These are phyloP conservation scores for Cyclophora punctaria DNA, from an alignment of 2,888 invertebrate genomes.

Conservation along the genomic window DNA sequence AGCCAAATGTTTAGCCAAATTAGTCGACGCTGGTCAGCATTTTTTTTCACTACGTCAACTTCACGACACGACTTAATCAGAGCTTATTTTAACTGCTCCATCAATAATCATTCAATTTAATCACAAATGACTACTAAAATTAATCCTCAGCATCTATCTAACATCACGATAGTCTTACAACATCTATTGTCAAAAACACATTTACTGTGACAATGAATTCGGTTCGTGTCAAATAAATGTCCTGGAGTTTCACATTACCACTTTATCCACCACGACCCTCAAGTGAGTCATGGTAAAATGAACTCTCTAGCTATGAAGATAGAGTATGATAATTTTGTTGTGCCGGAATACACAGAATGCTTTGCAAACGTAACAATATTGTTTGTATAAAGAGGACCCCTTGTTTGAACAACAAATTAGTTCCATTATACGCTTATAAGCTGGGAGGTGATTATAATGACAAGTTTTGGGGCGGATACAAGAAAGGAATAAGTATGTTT, in stretches of 20 bases:
- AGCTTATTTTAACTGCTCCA: neutral
- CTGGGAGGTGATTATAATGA: constrained; percentile 46
- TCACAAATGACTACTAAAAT: constrained; percentile 25
- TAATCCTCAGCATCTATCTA: constrained; percentile 42
- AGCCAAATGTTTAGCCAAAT: too few species aligned
- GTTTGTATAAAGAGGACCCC: constrained; percentile 59
- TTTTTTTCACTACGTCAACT: neutral
- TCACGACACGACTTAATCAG: constrained; percentile 1
- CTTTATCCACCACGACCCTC: neutral
- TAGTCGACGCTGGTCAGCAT: too few species aligned
- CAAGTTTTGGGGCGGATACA: constrained; percentile 32
- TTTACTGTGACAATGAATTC: constrained; percentile 52
- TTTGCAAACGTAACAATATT: constrained; percentile 38
- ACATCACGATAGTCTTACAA: constrained; percentile 48
- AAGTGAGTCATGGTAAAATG: constrained; percentile 12
- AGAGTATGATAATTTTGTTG: constrained; percentile 2
- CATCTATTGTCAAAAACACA: constrained; percentile 28
- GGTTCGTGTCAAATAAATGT: constrained; percentile 63
- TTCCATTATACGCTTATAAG: constrained; percentile 69
- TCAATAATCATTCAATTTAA: too few species aligned
- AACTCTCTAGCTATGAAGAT: constrained; percentile 10
- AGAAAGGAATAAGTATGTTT: constrained; percentile 13
- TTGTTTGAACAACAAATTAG: constrained; percentile 73
- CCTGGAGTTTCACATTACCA: constrained; percentile 44
- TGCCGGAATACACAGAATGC: constrained; percentile 6